Evolutionary conservation across 2,113 vertebrate genomes (phyloP).

Genomic region (Gorsachius goisagi): DNA sequence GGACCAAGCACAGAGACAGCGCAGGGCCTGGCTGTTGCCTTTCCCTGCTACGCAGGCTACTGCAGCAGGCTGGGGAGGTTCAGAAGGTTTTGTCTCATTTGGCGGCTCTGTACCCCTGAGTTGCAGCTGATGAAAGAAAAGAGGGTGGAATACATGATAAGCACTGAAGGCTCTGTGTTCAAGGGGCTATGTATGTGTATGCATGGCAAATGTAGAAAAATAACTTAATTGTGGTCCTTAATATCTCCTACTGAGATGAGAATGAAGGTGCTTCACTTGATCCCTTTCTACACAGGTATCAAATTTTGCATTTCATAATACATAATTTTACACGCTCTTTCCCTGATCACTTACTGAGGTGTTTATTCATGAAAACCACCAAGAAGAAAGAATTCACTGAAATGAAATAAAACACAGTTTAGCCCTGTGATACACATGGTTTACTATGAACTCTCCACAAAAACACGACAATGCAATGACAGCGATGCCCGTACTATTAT

Average conservation of each 20-base stretch:
- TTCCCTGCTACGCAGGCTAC: background rate
- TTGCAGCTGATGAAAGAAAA: background rate
- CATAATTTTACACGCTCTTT: background rate
- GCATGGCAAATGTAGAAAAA: background rate
- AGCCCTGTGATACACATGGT: background rate
- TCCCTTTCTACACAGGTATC: background rate
- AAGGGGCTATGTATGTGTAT: fast-evolving
- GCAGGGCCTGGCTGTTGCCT: background rate
- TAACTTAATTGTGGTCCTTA: background rate
- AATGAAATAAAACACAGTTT: background rate
- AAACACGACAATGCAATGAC: background rate
- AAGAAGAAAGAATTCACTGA: background rate
- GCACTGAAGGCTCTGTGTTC: background rate
- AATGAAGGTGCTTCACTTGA: background rate
- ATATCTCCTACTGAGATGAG: background rate
- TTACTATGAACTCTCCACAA: background rate
- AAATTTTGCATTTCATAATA: background rate
- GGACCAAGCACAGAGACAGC: fast-evolving
- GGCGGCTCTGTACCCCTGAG: background rate
- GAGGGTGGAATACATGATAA: background rate
- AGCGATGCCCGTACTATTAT: background rate
- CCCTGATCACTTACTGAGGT: background rate
- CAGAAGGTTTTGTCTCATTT: background rate
- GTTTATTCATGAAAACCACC: background rate
- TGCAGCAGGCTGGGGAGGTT: background rate